Percentiles rank a stretch among this genome's conserved stretches.
Conservation (phyloP, 2,113 vertebrate genomes). For the Spea bombifrons region DNA sequence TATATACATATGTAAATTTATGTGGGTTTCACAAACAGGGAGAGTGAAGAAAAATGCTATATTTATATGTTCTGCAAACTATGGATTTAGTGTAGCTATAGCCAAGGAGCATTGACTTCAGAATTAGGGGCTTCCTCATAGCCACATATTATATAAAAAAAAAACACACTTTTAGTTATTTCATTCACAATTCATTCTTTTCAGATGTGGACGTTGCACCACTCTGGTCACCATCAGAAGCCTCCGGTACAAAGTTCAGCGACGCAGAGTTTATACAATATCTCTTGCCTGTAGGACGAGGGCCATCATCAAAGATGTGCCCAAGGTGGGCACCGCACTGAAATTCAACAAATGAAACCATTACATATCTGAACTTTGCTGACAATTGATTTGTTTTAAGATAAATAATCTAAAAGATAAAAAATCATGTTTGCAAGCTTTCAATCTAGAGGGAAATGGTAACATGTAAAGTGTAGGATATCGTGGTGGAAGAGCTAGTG, state of each 20-base stretch:
- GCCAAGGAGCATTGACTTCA: background rate
- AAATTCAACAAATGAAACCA: slow-evolving; percentile 61
- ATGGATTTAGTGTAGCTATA: slow-evolving; percentile 44
- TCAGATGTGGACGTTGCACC: slow-evolving; percentile 53
- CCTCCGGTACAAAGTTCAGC: slow-evolving; percentile 68
- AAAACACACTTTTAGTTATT: no score
- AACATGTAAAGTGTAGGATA: no score
- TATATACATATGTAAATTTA: background rate
- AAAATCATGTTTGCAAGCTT: no score
- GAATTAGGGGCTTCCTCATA: slow-evolving; percentile 25
- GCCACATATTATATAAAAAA: no score
- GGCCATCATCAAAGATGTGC: slow-evolving; percentile 95
- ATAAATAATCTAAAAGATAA: no score
- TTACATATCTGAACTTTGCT: no score
- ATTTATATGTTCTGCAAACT: slow-evolving; percentile 1
- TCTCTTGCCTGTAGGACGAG: slow-evolving; percentile 87
- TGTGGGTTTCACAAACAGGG: background rate
- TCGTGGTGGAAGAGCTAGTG: no score
- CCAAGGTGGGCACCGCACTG: slow-evolving; percentile 96
- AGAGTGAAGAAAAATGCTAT: background rate
- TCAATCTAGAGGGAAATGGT: no score
- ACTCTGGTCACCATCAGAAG: slow-evolving; percentile 49
- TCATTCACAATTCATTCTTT: slow-evolving; percentile 62
- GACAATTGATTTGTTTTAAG: no score
- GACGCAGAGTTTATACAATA: slow-evolving; percentile 97